Base-by-base conservation (phyloP, 2,888 invertebrate genomes). In the Proisotoma minuta region DNA sequence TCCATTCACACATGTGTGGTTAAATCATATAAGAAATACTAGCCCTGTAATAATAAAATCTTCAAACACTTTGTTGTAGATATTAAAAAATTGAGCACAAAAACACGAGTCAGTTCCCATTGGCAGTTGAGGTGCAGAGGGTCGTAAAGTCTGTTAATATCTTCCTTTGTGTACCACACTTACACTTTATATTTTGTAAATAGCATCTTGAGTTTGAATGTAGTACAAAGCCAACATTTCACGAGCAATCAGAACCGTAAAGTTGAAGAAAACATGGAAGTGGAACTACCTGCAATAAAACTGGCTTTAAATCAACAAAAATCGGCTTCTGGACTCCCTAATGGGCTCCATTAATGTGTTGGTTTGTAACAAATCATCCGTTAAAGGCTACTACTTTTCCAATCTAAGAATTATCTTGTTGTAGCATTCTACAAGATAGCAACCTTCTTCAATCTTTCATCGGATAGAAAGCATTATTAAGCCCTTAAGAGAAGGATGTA, bases 291-390 rank as follows among this genome's bases (percentile, higher is more conserved):
- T 64, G 60, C 58, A 64, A 57, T 57, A 57, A 64, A 64, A 60
- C 58, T 57, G 24, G 60, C 60, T 57, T 60, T 64, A 64, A 64
- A 64, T 64, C 64, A 64, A 60, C 60, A 64, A 58, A 64, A 64
- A 64, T 64, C 64, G 60, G 60, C 64, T 64, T 64, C 60, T 57
- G 60, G 47, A 52, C 43, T 58, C 64, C 57, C 60, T 64, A 64
- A 64, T 64, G 64, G 64, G 59, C 58, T 60, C 60, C 60, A 60
- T 64, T 60, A 60, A 60, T 60, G 57, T 60, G 60, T 60, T 59
- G 24, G n/a, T n/a, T 23, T 27, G 27, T 52, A 64, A 64, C 64
- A 64, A 64, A 64, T 64, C 64, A 64, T 60, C 28, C 52, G 28
- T 52, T 24, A 52, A 52, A 52, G 28, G 15, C 15, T 34, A 34